A percentile compares a stretch with the other conserved stretches of the same genome.
These are phyloP conservation scores for Albula goreensis DNA, from an alignment of 2,113 vertebrate species.

Conservation along the genomic window DNA sequence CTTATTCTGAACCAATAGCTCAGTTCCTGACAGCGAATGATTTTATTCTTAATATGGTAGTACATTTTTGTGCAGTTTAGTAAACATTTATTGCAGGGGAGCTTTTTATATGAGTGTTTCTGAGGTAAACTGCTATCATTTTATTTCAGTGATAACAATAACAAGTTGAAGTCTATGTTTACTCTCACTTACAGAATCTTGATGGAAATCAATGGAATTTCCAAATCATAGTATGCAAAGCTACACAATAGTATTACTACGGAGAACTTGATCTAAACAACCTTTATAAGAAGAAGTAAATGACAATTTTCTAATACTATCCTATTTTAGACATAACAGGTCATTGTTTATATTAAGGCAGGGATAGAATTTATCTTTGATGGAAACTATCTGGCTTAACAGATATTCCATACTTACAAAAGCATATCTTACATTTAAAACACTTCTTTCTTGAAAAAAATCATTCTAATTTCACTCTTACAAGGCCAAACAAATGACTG, in stretches of 20 bases:
- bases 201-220: too few relatives aligned
- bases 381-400: neutral
- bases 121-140: too few relatives aligned
- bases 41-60: neutral
- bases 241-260: too few relatives aligned
- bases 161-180: neutral
- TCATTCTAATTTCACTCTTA: neutral
- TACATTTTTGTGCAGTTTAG: neutral
- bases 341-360: neutral
- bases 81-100: neutral
- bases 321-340: neutral
- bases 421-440: neutral
- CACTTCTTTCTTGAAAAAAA: neutral
- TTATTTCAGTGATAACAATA: neutral
- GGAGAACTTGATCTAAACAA: neutral
- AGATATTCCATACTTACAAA: neutral
- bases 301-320: neutral
- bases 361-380: neutral
- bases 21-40: neutral
- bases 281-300: neutral
- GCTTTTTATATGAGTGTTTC: neutral
- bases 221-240: too few relatives aligned
- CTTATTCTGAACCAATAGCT: neutral
- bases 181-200: too few relatives aligned
- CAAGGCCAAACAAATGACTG: neutral